phyloP scores from a whole-genome alignment of 2,113 vertebrate genomes.

The Calyptomena viridis region DNA sequence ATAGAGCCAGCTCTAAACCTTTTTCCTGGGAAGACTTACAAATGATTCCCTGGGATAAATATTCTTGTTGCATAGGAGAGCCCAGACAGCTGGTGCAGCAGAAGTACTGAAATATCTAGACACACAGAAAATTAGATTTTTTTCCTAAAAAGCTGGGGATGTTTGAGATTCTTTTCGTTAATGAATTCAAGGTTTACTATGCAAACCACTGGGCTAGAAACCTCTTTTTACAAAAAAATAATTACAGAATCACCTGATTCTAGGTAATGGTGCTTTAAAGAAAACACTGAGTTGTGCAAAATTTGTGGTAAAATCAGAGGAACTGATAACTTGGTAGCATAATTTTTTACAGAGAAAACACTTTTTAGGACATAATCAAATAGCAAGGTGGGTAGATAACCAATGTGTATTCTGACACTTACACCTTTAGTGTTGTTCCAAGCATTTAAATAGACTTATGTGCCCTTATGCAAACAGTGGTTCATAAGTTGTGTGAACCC shows the following conservation, averaged over 20 bases:
- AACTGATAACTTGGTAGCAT: background rate
- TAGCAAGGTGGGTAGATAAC: background rate
- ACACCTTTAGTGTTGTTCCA: background rate
- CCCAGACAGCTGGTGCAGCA: background rate
- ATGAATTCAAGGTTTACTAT: background rate
- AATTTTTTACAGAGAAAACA: background rate
- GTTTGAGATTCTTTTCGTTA: background rate
- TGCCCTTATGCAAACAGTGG: background rate
- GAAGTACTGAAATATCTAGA: background rate
- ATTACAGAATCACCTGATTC: background rate
- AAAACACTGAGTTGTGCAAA: background rate
- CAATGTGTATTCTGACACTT: background rate
- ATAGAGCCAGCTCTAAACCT: background rate
- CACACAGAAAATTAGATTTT: background rate
- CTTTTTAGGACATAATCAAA: background rate
- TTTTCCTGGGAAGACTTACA: background rate
- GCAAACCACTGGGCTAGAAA: background rate
- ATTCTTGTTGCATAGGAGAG: background rate
- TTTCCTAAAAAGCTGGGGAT: background rate
- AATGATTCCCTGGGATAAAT: background rate
- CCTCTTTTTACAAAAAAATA: background rate
- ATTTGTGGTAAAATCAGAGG: background rate
- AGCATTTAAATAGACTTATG: background rate
- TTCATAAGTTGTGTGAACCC: background rate
- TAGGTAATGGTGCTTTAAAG: background rate